A percentile compares a stretch with the other conserved stretches of the same genome.
These are phyloP conservation scores for Astatotilapia flaviijosephi DNA, from an alignment of 2,113 vertebrate genomes.

Conservation along the genomic window DNA sequence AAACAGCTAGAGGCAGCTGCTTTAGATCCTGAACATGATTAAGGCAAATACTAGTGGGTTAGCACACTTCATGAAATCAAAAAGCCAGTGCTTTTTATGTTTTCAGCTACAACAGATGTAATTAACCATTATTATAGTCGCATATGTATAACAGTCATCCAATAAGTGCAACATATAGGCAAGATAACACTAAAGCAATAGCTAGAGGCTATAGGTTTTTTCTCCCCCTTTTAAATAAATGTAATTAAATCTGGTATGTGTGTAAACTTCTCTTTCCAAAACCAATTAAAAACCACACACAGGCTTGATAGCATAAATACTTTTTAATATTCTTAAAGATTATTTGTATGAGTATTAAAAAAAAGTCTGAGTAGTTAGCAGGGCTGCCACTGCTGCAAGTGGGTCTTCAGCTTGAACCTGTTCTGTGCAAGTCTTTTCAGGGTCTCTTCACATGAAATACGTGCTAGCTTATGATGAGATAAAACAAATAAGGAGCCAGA, in stretches of 20 bases:
- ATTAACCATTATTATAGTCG: not conserved
- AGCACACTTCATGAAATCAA: not conserved
- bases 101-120: not conserved
- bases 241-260: not conserved
- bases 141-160: not conserved
- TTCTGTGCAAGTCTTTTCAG: not conserved
- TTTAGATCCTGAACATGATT: conserved; percentile 30
- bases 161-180: not conserved
- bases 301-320: not conserved
- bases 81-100: not conserved
- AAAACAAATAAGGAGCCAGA: not conserved
- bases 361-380: not conserved
- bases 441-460: not conserved
- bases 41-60: conserved; percentile 8
- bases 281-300: not conserved
- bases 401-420: not conserved
- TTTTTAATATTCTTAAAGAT: not conserved
- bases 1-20: conserved; percentile 25
- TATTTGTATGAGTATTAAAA: not conserved
- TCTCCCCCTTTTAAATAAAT: not conserved
- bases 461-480: not conserved
- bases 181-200: not conserved
- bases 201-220: not conserved
- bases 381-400: not conserved
- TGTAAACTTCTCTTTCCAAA: not conserved